Evolutionary conservation across 2,888 invertebrate species (phyloP).

Genomic region (Pimpla rufipes): DNA sequence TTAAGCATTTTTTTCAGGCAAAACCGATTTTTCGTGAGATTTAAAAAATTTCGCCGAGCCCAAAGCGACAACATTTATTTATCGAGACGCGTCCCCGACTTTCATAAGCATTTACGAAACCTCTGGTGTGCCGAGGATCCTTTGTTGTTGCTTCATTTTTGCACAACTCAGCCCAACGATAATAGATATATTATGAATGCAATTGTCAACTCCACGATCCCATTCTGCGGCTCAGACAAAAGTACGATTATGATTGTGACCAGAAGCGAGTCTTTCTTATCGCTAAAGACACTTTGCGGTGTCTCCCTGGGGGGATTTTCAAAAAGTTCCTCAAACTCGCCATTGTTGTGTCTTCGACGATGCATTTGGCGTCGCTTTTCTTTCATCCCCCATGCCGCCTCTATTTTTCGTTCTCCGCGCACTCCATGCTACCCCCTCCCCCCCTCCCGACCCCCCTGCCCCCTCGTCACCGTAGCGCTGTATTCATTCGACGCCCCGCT

Average conservation of each 20-base stretch:
- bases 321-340: slow-evolving; percentile 44
- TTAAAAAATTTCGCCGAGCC: too few species aligned
- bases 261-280: too few species aligned
- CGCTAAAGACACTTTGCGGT: background rate
- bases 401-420: slow-evolving; percentile 23
- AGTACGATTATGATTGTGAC: background rate
- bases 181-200: background rate
- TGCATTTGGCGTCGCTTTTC: slow-evolving; percentile 55
- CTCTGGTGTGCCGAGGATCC: too few species aligned
- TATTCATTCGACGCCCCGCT: slow-evolving; percentile 25
- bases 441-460: too few species aligned
- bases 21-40: too few species aligned
- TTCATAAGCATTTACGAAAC: too few species aligned
- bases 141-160: background rate
- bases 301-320: slow-evolving; percentile 30
- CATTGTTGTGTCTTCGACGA: slow-evolving; percentile 56
- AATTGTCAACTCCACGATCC: background rate
- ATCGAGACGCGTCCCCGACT: too few species aligned
- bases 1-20: too few species aligned
- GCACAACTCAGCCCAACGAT: background rate
- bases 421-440: slow-evolving; percentile 3
- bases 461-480: too few species aligned
- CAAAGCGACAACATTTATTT: too few species aligned
- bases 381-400: slow-evolving; percentile 10
- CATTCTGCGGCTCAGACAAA: background rate